A percentile compares a stretch with the other conserved stretches of the same genome.
phyloP scores from a whole-genome alignment of 2,888 invertebrate genomes.

The Parnassius glacialis region DNA sequence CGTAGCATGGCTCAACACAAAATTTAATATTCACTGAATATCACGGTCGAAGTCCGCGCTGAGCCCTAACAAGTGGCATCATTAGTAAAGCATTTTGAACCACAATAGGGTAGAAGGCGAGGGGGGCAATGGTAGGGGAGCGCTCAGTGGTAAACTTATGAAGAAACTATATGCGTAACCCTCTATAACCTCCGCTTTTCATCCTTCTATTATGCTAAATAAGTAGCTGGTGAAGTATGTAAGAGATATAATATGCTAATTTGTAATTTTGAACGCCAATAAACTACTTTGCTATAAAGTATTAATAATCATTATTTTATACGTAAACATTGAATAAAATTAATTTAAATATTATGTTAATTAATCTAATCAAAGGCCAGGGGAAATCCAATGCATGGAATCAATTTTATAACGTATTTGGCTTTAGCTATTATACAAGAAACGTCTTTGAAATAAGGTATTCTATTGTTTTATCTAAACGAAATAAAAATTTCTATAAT shows the following conservation, averaged over 20 bases:
- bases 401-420: no score
- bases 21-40: conserved; percentile 78
- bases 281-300: no score
- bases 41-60: conserved; percentile 72
- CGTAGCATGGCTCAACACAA: conserved; percentile 59
- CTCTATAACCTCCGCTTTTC: conserved; percentile 47
- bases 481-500: no score
- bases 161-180: conserved; percentile 73
- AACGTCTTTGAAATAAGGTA: no score
- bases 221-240: conserved; percentile 53
- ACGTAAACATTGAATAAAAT: no score
- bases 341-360: no score
- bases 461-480: no score
- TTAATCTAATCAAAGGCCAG: no score
- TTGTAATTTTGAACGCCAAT: conserved; percentile 1
- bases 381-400: no score
- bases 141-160: conserved; percentile 70
- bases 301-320: no score
- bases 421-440: no score
- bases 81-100: conserved; percentile 59
- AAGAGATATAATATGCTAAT: conserved; percentile 36
- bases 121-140: conserved; percentile 64
- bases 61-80: conserved; percentile 79
- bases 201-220: conserved; percentile 41
- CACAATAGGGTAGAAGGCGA: conserved; percentile 34